Conservation (phyloP, 1,140 invertebrate genomes). For the Nasonia longicornis region DNA sequence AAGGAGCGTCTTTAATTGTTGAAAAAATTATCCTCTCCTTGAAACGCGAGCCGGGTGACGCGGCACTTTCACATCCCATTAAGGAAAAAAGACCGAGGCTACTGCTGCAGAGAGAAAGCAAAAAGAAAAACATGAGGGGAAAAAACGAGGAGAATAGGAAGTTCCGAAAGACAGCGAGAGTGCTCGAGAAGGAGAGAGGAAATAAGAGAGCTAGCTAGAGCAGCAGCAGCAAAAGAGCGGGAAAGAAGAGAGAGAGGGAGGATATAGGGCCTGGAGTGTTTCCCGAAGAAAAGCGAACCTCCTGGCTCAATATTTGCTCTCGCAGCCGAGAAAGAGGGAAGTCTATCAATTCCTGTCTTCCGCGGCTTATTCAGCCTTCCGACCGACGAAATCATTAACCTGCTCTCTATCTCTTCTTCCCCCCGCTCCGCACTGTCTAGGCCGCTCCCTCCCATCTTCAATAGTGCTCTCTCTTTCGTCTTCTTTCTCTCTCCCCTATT, state of each 20-base stretch:
- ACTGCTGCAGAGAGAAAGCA: neutral
- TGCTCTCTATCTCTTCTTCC: conserved; percentile 30
- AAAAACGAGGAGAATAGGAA: neutral
- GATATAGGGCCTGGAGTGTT: conserved; percentile 49
- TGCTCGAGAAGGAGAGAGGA: neutral
- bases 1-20: neutral
- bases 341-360: conserved; percentile 67
- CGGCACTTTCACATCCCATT: conserved; percentile 16
- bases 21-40: conserved; percentile 1
- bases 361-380: conserved; percentile 56
- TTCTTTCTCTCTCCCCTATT: neutral
- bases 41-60: neutral
- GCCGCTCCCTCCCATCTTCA: neutral
- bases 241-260: conserved; percentile 2
- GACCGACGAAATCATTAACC: conserved; percentile 63
- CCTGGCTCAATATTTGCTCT: conserved; percentile 58
- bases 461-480: neutral
- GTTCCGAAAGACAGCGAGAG: conserved; percentile 3
- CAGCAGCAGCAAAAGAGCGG: neutral
- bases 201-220: conserved; percentile 3
- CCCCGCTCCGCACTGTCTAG: neutral
- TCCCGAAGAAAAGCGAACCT: conserved; percentile 54
- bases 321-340: conserved; percentile 57
- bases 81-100: conserved; percentile 15
- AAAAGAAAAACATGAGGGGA: conserved; percentile 12